These are phyloP conservation scores for Rhopilema esculentum DNA, from an alignment of 30 jellyfish, hydroid and myxozoan species.

Conservation along the genomic window DNA sequence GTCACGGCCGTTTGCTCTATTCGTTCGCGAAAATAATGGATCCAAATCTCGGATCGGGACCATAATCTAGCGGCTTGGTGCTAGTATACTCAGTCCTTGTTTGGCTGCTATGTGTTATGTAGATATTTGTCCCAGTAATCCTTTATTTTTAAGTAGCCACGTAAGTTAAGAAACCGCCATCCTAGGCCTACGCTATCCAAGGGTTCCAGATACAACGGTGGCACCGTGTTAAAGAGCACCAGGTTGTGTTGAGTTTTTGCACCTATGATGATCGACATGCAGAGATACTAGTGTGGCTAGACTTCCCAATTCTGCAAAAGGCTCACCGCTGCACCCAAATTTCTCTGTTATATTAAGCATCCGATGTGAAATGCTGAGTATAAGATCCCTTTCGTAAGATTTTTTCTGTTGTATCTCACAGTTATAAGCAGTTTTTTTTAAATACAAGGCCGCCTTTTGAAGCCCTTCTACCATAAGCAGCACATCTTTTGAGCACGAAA, in stretches of 20 bases:
- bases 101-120: conserved; percentile 8
- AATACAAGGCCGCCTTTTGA: neutral
- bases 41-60: conserved; percentile 42
- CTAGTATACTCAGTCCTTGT: conserved; percentile 10
- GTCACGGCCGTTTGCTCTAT: conserved; percentile 19
- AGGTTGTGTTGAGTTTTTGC: no score
- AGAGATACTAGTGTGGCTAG: neutral
- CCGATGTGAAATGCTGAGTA: neutral
- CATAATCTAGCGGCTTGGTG: conserved; percentile 25
- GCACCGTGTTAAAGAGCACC: neutral
- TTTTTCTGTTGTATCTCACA: conserved; percentile 23
- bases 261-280: no score
- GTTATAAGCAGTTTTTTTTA: conserved; percentile 14
- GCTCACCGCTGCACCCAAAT: neutral
- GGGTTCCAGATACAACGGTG: conserved; percentile 8
- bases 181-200: conserved; percentile 49
- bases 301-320: neutral
- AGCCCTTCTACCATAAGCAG: neutral
- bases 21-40: neutral
- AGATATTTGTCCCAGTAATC: conserved; percentile 24
- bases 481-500: neutral
- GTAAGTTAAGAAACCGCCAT: conserved; percentile 43
- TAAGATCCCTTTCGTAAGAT: neutral
- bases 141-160: conserved; percentile 52
- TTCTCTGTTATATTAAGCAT: no score